These are phyloP conservation scores for Drosophila kepulauana DNA, from an alignment of 1,140 invertebrate species.

Conservation along the genomic window DNA sequence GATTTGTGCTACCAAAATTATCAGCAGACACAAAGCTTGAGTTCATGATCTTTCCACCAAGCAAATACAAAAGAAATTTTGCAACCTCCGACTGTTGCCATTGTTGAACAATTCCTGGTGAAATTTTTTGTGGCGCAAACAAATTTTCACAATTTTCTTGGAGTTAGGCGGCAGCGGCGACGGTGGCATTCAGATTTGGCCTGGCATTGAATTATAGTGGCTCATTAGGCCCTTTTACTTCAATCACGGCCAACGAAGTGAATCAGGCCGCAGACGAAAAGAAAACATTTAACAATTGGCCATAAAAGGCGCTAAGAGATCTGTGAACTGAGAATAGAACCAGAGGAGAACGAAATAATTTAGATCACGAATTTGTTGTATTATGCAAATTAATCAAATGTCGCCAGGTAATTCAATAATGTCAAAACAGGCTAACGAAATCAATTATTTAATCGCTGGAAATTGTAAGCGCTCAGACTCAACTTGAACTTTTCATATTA, in stretches of 20 bases:
- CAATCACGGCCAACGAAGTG: conserved; percentile 67
- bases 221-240: conserved; percentile 81
- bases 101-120: conserved; percentile 75
- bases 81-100: conserved; percentile 47
- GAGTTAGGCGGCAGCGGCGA: conserved; percentile 1
- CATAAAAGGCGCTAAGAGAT: conserved; percentile 70
- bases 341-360: conserved; percentile 77
- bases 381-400: conserved; percentile 85
- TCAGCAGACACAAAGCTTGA: conserved; percentile 64
- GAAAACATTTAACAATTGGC: conserved; percentile 67
- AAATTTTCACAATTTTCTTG: conserved; percentile 43
- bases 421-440: conserved; percentile 74
- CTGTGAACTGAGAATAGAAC: conserved; percentile 26
- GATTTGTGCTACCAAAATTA: conserved; percentile 80
- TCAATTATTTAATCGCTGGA: conserved; percentile 68
- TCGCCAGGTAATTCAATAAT: conserved; percentile 80
- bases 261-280: conserved; percentile 16
- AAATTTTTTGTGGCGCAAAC: conserved; percentile 57
- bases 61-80: conserved; percentile 47
- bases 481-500: conserved; percentile 68
- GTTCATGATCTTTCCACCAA: conserved; percentile 77
- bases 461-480: conserved; percentile 18
- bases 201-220: conserved; percentile 75
- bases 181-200: conserved; percentile 68
- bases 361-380: conserved; percentile 85